Evolutionary conservation across 1,140 invertebrate species (phyloP), one percentile per base, ranked within the genome.

Genomic region (Campoletis sonorensis): DNA sequence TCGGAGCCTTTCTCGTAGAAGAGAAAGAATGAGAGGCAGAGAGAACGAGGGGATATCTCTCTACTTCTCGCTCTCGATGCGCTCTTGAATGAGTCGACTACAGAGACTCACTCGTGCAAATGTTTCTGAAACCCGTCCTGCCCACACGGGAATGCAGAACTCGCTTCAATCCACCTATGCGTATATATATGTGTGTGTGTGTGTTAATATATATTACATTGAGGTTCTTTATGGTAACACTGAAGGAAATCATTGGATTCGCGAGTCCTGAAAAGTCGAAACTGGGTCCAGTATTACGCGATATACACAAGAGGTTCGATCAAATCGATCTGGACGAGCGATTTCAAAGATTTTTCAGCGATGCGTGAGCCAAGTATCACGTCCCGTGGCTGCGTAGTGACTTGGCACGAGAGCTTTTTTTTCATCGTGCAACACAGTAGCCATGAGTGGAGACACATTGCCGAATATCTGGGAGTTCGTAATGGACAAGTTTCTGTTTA

Each of bases 51-150:
- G 13, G 30, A 33, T 70, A 70, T 33, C 13, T 70, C 27, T 70
- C 15, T 15, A 82, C 37, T 49, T 21, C 40, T 33, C 27, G n/a
- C n/a, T 23, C 64, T 81, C 40, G 40, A 45, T 10, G 86, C 75
- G 85, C 83, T 89, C 82, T 81, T 90, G 88, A 90, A 89, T 90
- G 88, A 89, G 86, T 85, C 79, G 76, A 81, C 80, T 71, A 70
- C n/a, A 64, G 61, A 64, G 67, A 70, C 67, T 70, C 70, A 7
- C 40, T 72, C 23, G 23, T n/a, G 27, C 27, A 13, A n/a, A 54
- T 45, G 51, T 70, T n/a, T 40, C 78, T 71, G 15, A 84, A 90
- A 88, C 85, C 83, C 84, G 88, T 88, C 84, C 84, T 87, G 83
- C 83, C 86, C 87, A 86, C 86, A 86, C 54, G 58, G 75, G 13